phyloP scores from a whole-genome alignment of 2,113 vertebrate genomes.

The Callionymus lyra region DNA sequence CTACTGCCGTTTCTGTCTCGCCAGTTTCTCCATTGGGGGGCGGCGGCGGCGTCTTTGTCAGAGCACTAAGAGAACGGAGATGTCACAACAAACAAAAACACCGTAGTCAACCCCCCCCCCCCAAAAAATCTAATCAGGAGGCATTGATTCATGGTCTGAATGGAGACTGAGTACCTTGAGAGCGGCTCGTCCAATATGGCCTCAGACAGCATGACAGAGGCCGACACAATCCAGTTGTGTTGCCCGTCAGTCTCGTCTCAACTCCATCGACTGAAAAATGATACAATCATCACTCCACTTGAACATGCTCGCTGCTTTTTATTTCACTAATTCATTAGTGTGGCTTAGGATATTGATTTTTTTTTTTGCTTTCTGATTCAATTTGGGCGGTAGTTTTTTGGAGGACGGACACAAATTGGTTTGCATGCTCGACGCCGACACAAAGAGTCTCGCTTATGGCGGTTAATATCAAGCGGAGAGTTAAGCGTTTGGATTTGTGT shows the following conservation, averaged over 20 bases:
- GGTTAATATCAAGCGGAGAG: too few species aligned
- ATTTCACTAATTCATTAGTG: constrained; percentile 33
- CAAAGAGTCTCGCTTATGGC: constrained; percentile 14
- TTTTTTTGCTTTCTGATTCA: constrained; percentile 9
- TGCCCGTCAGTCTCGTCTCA: constrained; percentile 40
- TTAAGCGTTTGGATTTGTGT: too few species aligned
- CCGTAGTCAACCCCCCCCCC: constrained; percentile 52
- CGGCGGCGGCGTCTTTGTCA: constrained; percentile 84
- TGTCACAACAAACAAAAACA: constrained; percentile 72
- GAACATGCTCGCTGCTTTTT: constrained; percentile 32
- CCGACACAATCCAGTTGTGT: constrained; percentile 45
- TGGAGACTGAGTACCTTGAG: constrained; percentile 64
- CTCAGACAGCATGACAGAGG: constrained; percentile 45
- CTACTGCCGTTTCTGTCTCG: constrained; percentile 38
- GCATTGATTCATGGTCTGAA: constrained; percentile 88
- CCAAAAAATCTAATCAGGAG: constrained; percentile 94
- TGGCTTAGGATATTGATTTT: constrained; percentile 27
- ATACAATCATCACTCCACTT: constrained; percentile 46
- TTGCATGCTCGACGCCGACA: constrained; percentile 18
- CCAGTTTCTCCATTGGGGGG: constrained; percentile 76
- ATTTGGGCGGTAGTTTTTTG: constrained; percentile 13
- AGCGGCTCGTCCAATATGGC: constrained; percentile 56
- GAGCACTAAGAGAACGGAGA: constrained; percentile 83
- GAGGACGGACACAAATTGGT: constrained; percentile 18
- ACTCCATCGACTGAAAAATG: constrained; percentile 41